A percentile compares a stretch with the other conserved stretches of the same genome.
Evolutionary conservation across 2,888 invertebrate species (phyloP).

Genomic region (Mesopsocus fuscifrons): DNA sequence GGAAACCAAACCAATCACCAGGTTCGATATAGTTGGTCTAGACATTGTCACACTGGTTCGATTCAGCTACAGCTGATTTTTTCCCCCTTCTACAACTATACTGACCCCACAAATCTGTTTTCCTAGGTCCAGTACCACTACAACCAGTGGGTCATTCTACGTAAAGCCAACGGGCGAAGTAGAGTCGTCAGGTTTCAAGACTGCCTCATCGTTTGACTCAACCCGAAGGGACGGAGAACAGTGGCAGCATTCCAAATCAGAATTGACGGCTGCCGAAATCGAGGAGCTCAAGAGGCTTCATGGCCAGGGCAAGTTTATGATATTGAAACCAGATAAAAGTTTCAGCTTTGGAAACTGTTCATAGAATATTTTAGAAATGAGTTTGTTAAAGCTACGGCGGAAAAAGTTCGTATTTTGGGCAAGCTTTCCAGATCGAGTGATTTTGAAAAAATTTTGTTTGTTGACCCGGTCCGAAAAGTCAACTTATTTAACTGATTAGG

Average conservation of each 20-base stretch:
- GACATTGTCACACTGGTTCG: no score
- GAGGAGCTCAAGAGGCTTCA: slow-evolving; percentile 7
- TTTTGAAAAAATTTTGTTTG: no score
- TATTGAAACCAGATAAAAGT: neutral
- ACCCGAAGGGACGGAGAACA: slow-evolving; percentile 3
- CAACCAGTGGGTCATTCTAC: slow-evolving; percentile 2
- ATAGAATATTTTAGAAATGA: no score
- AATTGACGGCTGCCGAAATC: neutral
- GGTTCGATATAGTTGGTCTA: neutral
- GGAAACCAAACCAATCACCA: slow-evolving; percentile 3
- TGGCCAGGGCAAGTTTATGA: neutral
- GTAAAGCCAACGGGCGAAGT: slow-evolving; percentile 2
- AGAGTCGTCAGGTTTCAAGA: neutral
- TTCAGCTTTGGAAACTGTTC: no score
- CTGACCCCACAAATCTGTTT: no score
- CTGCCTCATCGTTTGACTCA: slow-evolving; percentile 1
- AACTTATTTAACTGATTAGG: no score
- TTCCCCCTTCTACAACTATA: no score
- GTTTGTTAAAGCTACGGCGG: neutral
- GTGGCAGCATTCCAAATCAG: slow-evolving; percentile 5
- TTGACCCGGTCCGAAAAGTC: no score
- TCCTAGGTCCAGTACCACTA: neutral
- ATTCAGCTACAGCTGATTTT: no score
- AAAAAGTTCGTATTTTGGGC: no score
- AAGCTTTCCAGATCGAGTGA: no score